These are phyloP conservation scores for Echinometra lucunter DNA, from an alignment of 53 echinoderm and acorn worm genomes.

Conservation along the genomic window DNA sequence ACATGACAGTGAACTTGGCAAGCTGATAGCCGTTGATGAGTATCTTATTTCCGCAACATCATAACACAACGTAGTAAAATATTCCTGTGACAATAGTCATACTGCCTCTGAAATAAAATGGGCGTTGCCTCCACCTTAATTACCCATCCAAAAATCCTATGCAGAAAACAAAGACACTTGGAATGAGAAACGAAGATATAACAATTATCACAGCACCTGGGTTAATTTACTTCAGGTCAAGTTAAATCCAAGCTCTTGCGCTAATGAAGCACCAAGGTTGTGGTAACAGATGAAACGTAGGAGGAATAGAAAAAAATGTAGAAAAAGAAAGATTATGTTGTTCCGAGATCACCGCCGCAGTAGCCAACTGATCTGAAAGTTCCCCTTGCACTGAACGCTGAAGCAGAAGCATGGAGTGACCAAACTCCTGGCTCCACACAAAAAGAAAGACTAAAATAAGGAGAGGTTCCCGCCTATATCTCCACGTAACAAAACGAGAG, in stretches of 20 bases:
- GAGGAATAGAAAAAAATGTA: constrained; percentile 24
- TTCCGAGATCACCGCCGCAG: constrained; percentile 8
- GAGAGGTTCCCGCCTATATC: constrained; percentile 65
- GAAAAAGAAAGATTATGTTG: constrained; percentile 52
- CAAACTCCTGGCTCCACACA: constrained; percentile 16
- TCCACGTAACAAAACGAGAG: constrained; percentile 57
- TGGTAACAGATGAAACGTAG: constrained; percentile 23
- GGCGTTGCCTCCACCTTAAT: constrained; percentile 52
- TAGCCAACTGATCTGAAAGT: neutral
- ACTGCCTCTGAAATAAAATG: constrained; percentile 32
- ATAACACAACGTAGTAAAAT: neutral
- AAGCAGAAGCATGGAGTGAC: constrained; percentile 23
- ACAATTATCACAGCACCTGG: constrained; percentile 44
- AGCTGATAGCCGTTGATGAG: neutral
- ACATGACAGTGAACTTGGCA: neutral
- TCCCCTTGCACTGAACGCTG: neutral
- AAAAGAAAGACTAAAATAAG: constrained; percentile 45
- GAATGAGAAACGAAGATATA: constrained; percentile 9
- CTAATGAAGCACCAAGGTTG: constrained; percentile 67
- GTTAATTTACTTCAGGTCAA: constrained; percentile 59
- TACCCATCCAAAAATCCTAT: constrained; percentile 12
- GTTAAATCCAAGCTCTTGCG: constrained; percentile 50
- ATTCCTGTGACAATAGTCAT: neutral
- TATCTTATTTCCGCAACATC: constrained; percentile 46
- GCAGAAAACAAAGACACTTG: constrained; percentile 47